Percentiles rank a stretch among this genome's conserved stretches.
Conservation (phyloP, 2,888 invertebrate genomes). For the Caenorhabditis virilis region DNA sequence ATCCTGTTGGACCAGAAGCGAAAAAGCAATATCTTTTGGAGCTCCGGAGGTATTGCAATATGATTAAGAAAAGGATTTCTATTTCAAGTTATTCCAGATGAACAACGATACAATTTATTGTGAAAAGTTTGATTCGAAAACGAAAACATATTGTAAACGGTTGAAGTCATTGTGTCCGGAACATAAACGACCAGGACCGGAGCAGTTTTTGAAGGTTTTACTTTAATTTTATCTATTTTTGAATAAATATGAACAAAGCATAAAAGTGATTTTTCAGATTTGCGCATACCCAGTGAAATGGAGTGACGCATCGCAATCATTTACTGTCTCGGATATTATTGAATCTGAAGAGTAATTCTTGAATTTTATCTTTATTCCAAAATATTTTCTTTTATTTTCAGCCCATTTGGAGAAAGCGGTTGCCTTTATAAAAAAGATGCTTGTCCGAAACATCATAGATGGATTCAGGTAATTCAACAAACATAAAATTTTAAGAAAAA, state of each 20-base stretch:
- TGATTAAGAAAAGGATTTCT: neutral
- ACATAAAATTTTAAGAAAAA: neutral
- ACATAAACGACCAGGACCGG: constrained; percentile 72
- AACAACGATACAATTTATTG: constrained; percentile 82
- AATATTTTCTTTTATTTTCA: constrained; percentile 10
- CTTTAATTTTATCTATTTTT: too few relatives aligned
- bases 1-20: constrained; percentile 54
- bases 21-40: constrained; percentile 58
- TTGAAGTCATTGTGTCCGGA: constrained; percentile 94
- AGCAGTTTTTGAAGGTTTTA: constrained; percentile 6
- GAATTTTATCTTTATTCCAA: neutral
- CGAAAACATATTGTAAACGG: constrained; percentile 90
- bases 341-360: constrained; percentile 20
- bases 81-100: neutral
- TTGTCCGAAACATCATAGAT: constrained; percentile 51
- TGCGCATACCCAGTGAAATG: constrained; percentile 48
- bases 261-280: constrained; percentile 13
- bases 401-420: constrained; percentile 41
- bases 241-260: neutral
- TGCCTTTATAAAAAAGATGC: constrained; percentile 40
- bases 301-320: constrained; percentile 3
- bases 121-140: constrained; percentile 82
- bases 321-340: constrained; percentile 14
- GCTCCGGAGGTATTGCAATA: constrained; percentile 15
- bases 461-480: constrained; percentile 50